A percentile compares a stretch with the other conserved stretches of the same genome.
These are phyloP conservation scores for Augochlora pura DNA, from an alignment of 1,140 invertebrate species.

Conservation along the genomic window DNA sequence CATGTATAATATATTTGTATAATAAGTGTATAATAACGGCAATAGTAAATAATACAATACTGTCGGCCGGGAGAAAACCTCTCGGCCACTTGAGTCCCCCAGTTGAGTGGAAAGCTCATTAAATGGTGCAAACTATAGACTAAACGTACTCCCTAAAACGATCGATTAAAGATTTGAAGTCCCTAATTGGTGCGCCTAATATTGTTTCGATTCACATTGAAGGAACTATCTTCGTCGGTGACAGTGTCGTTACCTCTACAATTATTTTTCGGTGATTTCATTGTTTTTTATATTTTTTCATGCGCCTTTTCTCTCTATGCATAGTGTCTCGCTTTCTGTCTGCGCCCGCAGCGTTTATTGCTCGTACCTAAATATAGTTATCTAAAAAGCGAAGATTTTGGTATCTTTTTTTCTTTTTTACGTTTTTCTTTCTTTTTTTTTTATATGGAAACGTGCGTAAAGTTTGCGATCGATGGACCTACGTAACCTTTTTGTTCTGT, in stretches of 20 bases:
- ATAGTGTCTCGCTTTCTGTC: neutral
- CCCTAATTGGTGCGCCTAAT: constrained; percentile 46
- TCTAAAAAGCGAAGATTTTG: constrained; percentile 28
- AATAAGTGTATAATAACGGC: constrained; percentile 37
- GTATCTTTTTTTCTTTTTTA: no score
- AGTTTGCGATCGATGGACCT: neutral
- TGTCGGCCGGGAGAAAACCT: constrained; percentile 22
- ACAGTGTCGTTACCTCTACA: neutral
- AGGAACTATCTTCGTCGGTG: constrained; percentile 41
- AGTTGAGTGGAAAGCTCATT: constrained; percentile 48
- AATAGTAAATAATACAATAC: constrained; percentile 33
- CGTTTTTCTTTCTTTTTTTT: neutral
- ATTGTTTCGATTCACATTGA: constrained; percentile 38
- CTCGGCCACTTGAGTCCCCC: constrained; percentile 52
- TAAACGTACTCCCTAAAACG: neutral
- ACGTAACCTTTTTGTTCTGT: neutral
- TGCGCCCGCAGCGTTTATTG: neutral
- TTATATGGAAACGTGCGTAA: constrained; percentile 26
- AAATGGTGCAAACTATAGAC: constrained; percentile 30
- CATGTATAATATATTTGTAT: constrained; percentile 35
- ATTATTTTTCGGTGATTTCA: no score
- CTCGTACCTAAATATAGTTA: constrained; percentile 22
- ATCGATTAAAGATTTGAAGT: neutral
- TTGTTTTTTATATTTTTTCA: neutral
- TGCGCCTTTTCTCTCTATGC: neutral